These are phyloP conservation scores for Champsocephalus esox DNA, from an alignment of 2,797 vertebrate genomes.

Conservation along the genomic window DNA sequence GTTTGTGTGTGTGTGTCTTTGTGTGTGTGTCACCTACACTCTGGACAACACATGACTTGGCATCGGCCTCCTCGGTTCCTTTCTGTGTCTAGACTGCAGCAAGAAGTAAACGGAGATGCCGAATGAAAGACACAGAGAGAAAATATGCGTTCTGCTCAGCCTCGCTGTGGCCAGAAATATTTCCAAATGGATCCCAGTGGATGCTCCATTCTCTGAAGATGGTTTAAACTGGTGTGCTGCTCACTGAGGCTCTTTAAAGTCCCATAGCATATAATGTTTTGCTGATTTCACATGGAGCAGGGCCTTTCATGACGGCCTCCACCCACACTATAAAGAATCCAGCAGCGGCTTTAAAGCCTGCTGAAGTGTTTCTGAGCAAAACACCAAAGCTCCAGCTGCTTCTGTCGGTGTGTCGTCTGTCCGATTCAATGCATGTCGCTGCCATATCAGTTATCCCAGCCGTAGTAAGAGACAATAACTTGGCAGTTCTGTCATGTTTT, in stretches of 20 bases:
- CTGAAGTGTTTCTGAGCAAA: slow-evolving; percentile 25
- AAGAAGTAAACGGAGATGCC: slow-evolving; percentile 58
- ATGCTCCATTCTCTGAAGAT: slow-evolving; percentile 55
- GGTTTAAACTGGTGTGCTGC: slow-evolving; percentile 70
- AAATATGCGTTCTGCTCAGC: slow-evolving; percentile 54
- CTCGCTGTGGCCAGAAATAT: slow-evolving; percentile 34
- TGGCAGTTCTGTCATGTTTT: background rate
- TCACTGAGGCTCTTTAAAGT: slow-evolving; percentile 50
- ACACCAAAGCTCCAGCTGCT: slow-evolving; percentile 12
- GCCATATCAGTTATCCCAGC: background rate
- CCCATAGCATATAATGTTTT: slow-evolving; percentile 44
- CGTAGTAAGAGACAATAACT: background rate
- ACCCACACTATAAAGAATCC: background rate
- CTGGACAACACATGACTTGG: slow-evolving; percentile 63
- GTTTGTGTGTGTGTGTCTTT: slow-evolving; percentile 14
- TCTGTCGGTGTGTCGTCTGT: background rate
- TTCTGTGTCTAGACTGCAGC: slow-evolving; percentile 68
- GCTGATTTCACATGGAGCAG: slow-evolving; percentile 47
- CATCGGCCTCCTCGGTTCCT: slow-evolving; percentile 44
- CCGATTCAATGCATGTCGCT: background rate
- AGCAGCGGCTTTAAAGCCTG: slow-evolving; percentile 5
- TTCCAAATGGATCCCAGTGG: slow-evolving; percentile 70
- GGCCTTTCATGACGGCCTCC: slow-evolving; percentile 12
- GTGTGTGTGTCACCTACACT: slow-evolving; percentile 47
- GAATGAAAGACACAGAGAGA: slow-evolving; percentile 45